phyloP scores from a whole-genome alignment of 2,797 vertebrate genomes.

The Danio jaintianensis region DNA sequence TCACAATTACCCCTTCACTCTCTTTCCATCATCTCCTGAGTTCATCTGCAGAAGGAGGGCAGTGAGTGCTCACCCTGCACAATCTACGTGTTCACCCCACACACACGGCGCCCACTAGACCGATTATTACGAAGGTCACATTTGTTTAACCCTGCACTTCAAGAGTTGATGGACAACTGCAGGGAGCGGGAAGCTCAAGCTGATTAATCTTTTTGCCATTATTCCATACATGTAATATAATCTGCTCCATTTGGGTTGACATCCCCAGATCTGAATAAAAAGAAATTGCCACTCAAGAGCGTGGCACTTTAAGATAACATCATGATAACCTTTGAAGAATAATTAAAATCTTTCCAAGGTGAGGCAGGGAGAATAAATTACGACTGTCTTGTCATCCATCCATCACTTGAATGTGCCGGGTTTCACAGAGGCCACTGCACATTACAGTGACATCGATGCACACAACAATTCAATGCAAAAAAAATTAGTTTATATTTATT shows the following conservation, averaged over 20 bases:
- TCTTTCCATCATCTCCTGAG: neutral
- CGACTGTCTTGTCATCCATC: conserved; percentile 23
- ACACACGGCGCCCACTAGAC: neutral
- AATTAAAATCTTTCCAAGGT: conserved; percentile 43
- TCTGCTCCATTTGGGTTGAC: neutral
- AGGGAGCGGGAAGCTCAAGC: neutral
- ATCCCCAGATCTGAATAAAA: conserved; percentile 4
- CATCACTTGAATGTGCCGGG: conserved; percentile 30
- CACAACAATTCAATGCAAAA: conserved; percentile 5
- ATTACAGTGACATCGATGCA: neutral
- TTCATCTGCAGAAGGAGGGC: conserved; percentile 35
- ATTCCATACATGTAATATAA: neutral
- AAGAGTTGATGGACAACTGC: conserved; percentile 30
- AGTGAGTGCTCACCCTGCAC: neutral
- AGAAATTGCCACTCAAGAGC: conserved; percentile 1
- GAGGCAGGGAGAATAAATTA: conserved; percentile 37
- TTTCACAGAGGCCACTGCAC: neutral
- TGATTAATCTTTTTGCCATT: conserved; percentile 18
- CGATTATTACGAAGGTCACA: conserved; percentile 5
- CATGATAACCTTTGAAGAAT: conserved; percentile 21
- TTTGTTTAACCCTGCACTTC: conserved; percentile 26
- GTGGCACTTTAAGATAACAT: conserved; percentile 19
- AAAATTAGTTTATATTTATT: too few species aligned
- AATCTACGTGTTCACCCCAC: conserved; percentile 25
- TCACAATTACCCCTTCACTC: conserved; percentile 12